Conservation (phyloP, 23 tunicate species). For the Halocynthia aurantium region DNA sequence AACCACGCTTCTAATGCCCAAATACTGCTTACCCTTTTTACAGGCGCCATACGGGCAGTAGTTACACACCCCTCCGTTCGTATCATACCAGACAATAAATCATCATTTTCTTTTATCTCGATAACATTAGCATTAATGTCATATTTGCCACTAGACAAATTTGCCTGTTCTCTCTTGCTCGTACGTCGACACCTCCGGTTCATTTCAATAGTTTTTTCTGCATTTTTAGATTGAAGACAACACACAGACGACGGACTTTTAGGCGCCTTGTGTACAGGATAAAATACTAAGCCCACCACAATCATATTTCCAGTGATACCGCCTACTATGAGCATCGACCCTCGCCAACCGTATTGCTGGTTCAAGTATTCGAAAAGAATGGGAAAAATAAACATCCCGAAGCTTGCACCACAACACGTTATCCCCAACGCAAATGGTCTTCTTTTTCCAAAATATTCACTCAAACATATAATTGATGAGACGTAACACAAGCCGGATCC, state of each 20-base stretch:
- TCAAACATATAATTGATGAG: constrained; percentile 36
- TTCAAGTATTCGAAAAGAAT: constrained; percentile 36
- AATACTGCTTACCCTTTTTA: constrained; percentile 13
- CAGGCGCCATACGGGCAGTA: no score
- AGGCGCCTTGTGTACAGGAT: constrained; percentile 20
- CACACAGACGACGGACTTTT: background rate
- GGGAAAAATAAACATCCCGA: constrained; percentile 59
- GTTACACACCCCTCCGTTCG: background rate
- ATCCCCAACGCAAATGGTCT: constrained; percentile 38
- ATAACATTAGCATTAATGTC: background rate
- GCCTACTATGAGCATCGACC: constrained; percentile 50
- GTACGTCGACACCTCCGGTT: background rate
- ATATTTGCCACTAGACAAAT: no score
- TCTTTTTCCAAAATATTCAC: constrained; percentile 39
- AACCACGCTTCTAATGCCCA: constrained; percentile 5
- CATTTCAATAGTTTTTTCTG: no score
- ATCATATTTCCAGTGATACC: constrained; percentile 33
- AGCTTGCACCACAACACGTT: constrained; percentile 52
- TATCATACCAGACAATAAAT: background rate
- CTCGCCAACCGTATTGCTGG: constrained; percentile 54
- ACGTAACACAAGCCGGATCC: constrained; percentile 50
- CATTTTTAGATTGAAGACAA: no score
- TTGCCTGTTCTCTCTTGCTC: no score
- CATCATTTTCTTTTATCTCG: constrained; percentile 8
- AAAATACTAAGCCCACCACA: constrained; percentile 5